A percentile compares a stretch with the other conserved stretches of the same genome.
Conservation (phyloP, 2,113 vertebrate genomes). For the Chionodraco myersi region DNA sequence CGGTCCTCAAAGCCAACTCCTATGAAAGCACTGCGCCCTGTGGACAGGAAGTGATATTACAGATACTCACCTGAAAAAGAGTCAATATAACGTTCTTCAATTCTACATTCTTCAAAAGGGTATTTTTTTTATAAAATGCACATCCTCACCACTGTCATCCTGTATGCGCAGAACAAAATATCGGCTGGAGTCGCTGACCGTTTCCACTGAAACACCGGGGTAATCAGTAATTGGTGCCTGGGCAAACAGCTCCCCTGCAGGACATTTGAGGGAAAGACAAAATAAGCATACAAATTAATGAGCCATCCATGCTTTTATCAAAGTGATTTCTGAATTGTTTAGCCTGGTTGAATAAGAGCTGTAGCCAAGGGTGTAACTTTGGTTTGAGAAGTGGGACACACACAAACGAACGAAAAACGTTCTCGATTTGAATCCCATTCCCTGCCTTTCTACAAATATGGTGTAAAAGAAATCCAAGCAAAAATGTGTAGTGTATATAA, state of each 20-base stretch:
- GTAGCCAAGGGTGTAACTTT: too few species aligned
- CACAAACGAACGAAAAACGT: too few species aligned
- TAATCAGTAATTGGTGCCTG: constrained; percentile 92
- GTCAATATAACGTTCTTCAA: neutral
- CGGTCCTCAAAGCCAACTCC: constrained; percentile 94
- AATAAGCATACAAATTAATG: neutral
- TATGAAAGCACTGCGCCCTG: constrained; percentile 96
- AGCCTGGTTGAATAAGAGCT: too few species aligned
- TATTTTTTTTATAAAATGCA: neutral
- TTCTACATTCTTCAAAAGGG: neutral
- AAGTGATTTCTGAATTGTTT: too few species aligned
- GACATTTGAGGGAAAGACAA: neutral
- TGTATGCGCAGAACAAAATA: constrained; percentile 95
- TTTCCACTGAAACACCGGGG: constrained; percentile 90
- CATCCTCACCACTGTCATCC: constrained; percentile 89
- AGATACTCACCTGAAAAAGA: neutral
- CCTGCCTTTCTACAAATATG: too few species aligned
- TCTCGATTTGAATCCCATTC: too few species aligned
- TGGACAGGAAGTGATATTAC: neutral
- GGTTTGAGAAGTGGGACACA: too few species aligned
- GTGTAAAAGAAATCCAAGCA: too few species aligned
- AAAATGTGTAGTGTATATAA: too few species aligned
- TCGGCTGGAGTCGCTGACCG: constrained; percentile 92
- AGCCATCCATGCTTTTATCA: too few species aligned
- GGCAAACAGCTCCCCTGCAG: constrained; percentile 91